Evolutionary conservation across 2,888 invertebrate genomes (phyloP).

Genomic region (Agrenia bidenticulata): DNA sequence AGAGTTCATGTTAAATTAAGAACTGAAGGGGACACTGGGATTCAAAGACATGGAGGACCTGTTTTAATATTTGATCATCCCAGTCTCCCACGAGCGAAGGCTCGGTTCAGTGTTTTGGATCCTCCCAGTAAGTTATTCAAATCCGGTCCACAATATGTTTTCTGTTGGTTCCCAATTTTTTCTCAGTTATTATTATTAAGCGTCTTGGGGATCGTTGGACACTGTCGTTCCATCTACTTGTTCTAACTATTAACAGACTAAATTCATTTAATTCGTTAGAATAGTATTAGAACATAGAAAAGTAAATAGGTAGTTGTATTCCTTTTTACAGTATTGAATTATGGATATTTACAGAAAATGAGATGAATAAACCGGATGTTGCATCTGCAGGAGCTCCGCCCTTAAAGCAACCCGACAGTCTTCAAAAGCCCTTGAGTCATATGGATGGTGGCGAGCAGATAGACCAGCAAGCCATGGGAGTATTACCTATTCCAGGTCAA

Average conservation of each 20-base stretch:
- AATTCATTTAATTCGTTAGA: too few relatives aligned
- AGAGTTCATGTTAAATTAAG: slow-evolving; percentile 29
- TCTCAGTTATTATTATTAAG: too few relatives aligned
- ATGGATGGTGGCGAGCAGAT: slow-evolving; percentile 24
- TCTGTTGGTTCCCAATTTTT: too few relatives aligned
- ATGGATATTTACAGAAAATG: slow-evolving; percentile 28
- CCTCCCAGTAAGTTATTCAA: slow-evolving; percentile 33
- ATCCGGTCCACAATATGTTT: too few relatives aligned
- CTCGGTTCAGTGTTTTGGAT: slow-evolving; percentile 51
- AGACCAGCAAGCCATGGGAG: slow-evolving; percentile 35
- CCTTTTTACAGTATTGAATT: too few relatives aligned
- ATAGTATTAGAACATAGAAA: too few relatives aligned
- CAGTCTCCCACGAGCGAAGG: slow-evolving; percentile 36
- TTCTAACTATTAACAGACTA: too few relatives aligned
- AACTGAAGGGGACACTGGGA: slow-evolving; percentile 31
- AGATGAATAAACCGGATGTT: slow-evolving; percentile 47
- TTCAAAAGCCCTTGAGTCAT: slow-evolving; percentile 18
- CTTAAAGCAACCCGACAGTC: slow-evolving; percentile 28
- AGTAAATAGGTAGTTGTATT: too few relatives aligned
- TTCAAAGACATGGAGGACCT: slow-evolving; percentile 35
- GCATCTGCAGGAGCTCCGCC: slow-evolving; percentile 31
- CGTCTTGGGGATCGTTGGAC: too few relatives aligned
- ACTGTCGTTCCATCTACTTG: too few relatives aligned
- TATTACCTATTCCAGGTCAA: slow-evolving; percentile 46
- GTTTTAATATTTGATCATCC: slow-evolving; percentile 49